Conservation (phyloP, 1,140 invertebrate species). For the Arion vulgaris region DNA sequence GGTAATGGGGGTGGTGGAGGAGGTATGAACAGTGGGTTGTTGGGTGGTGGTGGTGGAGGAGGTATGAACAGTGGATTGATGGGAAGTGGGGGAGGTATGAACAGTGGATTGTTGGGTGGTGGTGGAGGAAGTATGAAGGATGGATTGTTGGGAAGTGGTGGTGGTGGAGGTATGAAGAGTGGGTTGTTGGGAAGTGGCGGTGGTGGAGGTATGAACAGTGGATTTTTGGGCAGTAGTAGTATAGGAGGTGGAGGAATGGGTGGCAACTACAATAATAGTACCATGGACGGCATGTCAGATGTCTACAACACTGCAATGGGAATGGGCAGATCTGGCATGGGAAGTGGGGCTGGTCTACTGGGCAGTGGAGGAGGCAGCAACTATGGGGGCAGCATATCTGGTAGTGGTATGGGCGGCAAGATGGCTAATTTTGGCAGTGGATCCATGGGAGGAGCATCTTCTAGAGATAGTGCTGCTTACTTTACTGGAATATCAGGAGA, state of each 20-base stretch:
- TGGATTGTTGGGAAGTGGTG: slow-evolving; percentile 6
- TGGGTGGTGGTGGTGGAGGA: neutral
- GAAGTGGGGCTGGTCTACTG: neutral
- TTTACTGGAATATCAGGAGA: slow-evolving; percentile 7
- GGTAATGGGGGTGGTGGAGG: neutral
- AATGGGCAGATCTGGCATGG: neutral
- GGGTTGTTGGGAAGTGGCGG: neutral
- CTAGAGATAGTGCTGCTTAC: neutral
- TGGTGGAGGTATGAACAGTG: slow-evolving; percentile 1
- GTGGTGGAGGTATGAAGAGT: neutral
- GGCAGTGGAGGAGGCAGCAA: neutral
- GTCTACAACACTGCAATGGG: neutral
- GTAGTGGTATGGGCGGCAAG: neutral
- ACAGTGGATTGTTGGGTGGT: neutral
- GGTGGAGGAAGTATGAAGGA: neutral
- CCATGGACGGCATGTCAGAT: neutral
- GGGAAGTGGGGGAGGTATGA: neutral
- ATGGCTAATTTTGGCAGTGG: no score
- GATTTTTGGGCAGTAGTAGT: neutral
- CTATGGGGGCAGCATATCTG: no score
- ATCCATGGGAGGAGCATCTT: neutral
- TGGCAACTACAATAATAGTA: neutral
- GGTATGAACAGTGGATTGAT: slow-evolving; percentile 11
- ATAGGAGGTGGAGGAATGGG: neutral
- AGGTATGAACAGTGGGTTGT: neutral